phyloP scores from a whole-genome alignment of 1,140 invertebrate genomes.

The Platorchestia sp. region DNA sequence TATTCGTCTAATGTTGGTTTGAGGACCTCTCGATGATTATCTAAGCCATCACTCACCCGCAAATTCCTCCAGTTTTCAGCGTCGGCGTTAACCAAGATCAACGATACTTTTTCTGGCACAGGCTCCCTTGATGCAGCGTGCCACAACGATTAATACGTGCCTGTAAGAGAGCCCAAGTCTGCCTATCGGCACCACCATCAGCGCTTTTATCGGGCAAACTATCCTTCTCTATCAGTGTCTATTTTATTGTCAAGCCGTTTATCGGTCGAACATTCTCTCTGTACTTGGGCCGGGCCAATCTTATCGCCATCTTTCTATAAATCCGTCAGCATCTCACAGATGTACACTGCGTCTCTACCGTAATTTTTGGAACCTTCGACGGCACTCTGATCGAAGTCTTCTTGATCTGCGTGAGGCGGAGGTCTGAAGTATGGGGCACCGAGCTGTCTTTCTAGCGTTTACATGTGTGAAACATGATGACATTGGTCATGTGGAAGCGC shows the following conservation, averaged over 20 bases:
- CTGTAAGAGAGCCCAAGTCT: not conserved
- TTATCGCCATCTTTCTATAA: conserved; percentile 50
- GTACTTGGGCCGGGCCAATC: conserved; percentile 19
- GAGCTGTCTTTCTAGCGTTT: conserved; percentile 24
- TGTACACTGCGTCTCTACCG: not conserved
- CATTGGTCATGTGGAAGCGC: conserved; percentile 46
- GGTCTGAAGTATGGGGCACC: conserved; percentile 17
- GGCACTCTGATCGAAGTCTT: not conserved
- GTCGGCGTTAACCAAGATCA: conserved; percentile 25
- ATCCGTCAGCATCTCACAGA: conserved; percentile 36
- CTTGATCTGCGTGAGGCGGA: not conserved
- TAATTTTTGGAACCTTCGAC: not conserved
- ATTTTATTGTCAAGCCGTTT: conserved; percentile 49
- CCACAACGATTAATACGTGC: conserved; percentile 24
- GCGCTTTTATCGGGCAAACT: conserved; percentile 40
- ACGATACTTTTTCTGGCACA: not conserved
- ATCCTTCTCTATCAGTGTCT: conserved; percentile 53
- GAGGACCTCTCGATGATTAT: not conserved
- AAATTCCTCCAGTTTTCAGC: conserved; percentile 21
- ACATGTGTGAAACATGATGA: conserved; percentile 52
- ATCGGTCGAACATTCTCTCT: conserved; percentile 51
- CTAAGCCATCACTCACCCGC: not conserved
- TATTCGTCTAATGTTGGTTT: not conserved
- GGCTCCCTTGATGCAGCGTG: conserved; percentile 28
- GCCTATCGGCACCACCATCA: conserved; percentile 42